These are phyloP conservation scores for Zygogramma bicolorata DNA, from an alignment of 2,888 invertebrate genomes.

Conservation along the genomic window DNA sequence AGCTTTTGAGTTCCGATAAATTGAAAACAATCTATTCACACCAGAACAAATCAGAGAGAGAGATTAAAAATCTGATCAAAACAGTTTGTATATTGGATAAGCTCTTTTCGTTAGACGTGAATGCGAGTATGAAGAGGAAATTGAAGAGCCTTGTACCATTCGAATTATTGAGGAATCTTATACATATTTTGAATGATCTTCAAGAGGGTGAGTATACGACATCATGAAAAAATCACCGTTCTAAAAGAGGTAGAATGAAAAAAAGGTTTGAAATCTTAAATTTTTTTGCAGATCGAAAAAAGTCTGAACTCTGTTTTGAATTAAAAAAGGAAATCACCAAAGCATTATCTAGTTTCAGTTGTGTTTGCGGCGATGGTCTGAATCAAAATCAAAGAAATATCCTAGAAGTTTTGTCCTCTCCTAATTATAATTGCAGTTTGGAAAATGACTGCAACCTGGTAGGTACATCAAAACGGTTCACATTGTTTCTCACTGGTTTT, in stretches of 20 bases:
- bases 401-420: constrained; percentile 48
- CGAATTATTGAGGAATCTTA: constrained; percentile 46
- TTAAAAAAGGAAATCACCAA: constrained; percentile 45
- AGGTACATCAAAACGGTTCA: constrained; percentile 34
- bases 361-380: constrained; percentile 45
- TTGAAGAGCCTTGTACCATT: constrained; percentile 47
- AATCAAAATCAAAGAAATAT: constrained; percentile 50
- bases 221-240: too few relatives aligned
- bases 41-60: constrained; percentile 40
- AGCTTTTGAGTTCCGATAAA: constrained; percentile 15
- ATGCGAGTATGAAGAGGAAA: constrained; percentile 32
- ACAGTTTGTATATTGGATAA: constrained; percentile 39
- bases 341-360: constrained; percentile 55
- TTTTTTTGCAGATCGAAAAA: constrained; percentile 32
- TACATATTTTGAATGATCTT: constrained; percentile 41
- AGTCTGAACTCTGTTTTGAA: constrained; percentile 37
- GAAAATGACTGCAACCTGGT: constrained; percentile 55
- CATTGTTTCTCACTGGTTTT: too few relatives aligned
- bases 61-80: constrained; percentile 40
- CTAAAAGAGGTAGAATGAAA: too few relatives aligned
- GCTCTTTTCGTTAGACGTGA: constrained; percentile 43
- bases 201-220: constrained; percentile 47
- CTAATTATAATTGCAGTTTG: constrained; percentile 50
- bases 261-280: neutral
- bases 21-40: constrained; percentile 15